Base-by-base conservation (phyloP, 2,888 invertebrate genomes). In the Sarcophaga rosellei region DNA sequence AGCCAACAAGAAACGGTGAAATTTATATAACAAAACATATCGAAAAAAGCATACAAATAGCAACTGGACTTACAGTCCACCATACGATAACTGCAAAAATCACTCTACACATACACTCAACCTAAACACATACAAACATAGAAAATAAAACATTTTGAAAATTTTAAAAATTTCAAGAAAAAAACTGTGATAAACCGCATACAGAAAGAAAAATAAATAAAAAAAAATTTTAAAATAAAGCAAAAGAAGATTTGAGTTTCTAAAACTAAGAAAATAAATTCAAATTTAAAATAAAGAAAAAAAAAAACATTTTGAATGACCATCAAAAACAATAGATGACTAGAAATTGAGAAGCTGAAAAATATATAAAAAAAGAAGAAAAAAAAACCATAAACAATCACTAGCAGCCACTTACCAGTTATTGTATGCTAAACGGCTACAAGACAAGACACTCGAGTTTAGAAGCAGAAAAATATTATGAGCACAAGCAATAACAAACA, bases 1-100 rank as follows among this genome's bases (percentile, higher is more conserved):
- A 90, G 90, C 90, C 89, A 89, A 90, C 88, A 90, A 91, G 90
- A 88, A 89, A 91, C 91, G 90, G 89, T 91, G 90, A 90, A 92
- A 92, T 92, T 93, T 92, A 92, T 92, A 92, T 89, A 66, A 75
- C 79, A 65, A 70, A 53, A 65, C 12, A 35, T 65, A 70, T 65
- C 66, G 73, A 88, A 88, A 81, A 81, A 10, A 73, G 86, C 68
- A 73, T 77, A 35, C 11, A 63, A 72, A 75, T 70, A 57, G n/a
- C 66, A 72, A 77, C 59, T 77, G 66, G 77, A 82, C 72, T 65
- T 65, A 65, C 15, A 53, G 10, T 1, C 53, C 53, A 53, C 53
- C 53, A 63, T 20, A 73, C 12, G 11, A 47, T 47, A 62, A n/a
- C n/a, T 15, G 15, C 6, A 17, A 63, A 44, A n/a, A 44, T 21